Percentiles rank a stretch among this genome's conserved stretches.
These are phyloP conservation scores for Argyrosomus japonicus DNA, from an alignment of 2,113 vertebrate genomes.

Conservation along the genomic window DNA sequence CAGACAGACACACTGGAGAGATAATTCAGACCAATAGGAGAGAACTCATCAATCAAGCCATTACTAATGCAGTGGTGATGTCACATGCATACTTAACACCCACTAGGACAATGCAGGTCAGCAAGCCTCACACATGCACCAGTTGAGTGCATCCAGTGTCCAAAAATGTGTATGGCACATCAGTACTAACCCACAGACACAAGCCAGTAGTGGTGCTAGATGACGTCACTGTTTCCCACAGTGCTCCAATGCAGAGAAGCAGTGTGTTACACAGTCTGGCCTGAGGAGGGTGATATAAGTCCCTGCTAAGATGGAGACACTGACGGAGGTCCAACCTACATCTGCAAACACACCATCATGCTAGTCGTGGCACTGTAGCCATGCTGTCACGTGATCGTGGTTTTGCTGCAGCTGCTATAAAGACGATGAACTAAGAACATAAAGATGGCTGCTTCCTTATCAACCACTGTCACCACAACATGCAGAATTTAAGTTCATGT, in stretches of 20 bases:
- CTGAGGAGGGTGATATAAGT: conserved; percentile 71
- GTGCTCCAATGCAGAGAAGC: conserved; percentile 50
- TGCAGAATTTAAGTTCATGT: background rate
- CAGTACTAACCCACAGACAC: conserved; percentile 34
- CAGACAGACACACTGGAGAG: background rate
- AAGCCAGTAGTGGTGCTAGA: conserved; percentile 11
- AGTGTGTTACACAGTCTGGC: conserved; percentile 51
- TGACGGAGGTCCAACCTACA: conserved; percentile 23
- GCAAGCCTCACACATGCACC: conserved; percentile 26
- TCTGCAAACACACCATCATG: conserved; percentile 44
- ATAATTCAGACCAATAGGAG: conserved; percentile 25
- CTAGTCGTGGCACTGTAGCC: conserved; percentile 1
- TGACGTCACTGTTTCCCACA: conserved; percentile 74
- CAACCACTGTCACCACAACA: background rate
- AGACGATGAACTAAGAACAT: conserved; percentile 2
- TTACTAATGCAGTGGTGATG: conserved; percentile 28
- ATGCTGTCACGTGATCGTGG: conserved; percentile 8
- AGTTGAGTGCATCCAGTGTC: conserved; percentile 9
- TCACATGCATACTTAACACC: conserved; percentile 26
- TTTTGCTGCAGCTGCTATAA: conserved; percentile 26
- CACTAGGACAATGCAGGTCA: conserved; percentile 21
- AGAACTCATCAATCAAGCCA: conserved; percentile 36
- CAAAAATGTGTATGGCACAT: conserved; percentile 29
- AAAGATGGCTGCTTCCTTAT: conserved; percentile 26
- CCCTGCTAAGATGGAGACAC: conserved; percentile 45